A percentile compares a stretch with the other conserved stretches of the same genome.
These are phyloP conservation scores for Cinara cedri DNA, from an alignment of 2,888 invertebrate species.

Conservation along the genomic window DNA sequence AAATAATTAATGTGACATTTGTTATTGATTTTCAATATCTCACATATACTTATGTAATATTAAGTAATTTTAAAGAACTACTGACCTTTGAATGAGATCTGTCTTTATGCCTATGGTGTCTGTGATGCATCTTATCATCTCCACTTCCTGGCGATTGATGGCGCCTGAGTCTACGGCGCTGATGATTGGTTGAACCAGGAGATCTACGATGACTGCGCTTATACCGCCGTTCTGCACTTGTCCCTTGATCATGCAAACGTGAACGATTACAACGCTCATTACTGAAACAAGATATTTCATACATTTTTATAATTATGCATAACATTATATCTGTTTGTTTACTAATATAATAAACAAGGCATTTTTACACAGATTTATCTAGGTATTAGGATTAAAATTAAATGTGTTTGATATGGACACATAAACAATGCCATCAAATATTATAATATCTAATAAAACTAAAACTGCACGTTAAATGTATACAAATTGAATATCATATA, in stretches of 20 bases:
- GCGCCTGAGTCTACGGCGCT: conserved; percentile 60
- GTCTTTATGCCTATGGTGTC: conserved; percentile 59
- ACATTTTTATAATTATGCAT: conserved; percentile 5
- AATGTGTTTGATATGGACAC: conserved; percentile 14
- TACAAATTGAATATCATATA: neutral
- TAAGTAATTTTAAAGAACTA: conserved; percentile 24
- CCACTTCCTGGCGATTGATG: conserved; percentile 56
- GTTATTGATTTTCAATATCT: conserved; percentile 45
- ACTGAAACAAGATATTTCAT: conserved; percentile 63
- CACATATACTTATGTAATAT: neutral
- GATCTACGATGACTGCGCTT: conserved; percentile 85
- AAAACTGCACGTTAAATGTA: neutral
- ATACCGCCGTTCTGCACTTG: conserved; percentile 80
- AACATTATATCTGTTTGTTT: neutral
- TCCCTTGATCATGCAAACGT: conserved; percentile 74
- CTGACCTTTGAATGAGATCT: conserved; percentile 55
- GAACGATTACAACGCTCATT: conserved; percentile 69
- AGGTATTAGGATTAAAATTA: conserved; percentile 11
- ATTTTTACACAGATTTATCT: conserved; percentile 16
- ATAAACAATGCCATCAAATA: conserved; percentile 11
- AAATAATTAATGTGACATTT: conserved; percentile 51
- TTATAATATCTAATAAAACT: neutral
- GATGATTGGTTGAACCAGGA: conserved; percentile 77
- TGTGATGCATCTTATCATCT: conserved; percentile 59
- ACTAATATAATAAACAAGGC: neutral